phyloP scores from a whole-genome alignment of 2,888 invertebrate species.

The Onchidella celtica region DNA sequence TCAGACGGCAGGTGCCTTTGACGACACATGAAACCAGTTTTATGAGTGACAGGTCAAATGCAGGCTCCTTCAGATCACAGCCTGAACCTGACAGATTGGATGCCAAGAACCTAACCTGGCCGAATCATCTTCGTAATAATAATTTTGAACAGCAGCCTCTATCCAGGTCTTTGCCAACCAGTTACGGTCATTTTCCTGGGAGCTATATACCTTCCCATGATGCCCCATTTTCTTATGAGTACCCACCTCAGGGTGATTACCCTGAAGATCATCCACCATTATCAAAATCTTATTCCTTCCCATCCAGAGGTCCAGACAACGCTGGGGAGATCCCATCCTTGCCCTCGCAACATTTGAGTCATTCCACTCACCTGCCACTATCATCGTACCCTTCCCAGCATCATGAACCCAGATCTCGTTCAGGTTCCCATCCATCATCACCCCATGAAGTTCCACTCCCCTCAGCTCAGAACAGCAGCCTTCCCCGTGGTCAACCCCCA shows the following conservation, averaged over 20 bases:
- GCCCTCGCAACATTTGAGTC: slow-evolving; percentile 8
- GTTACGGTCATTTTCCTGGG: not conserved
- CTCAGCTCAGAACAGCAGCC: slow-evolving; percentile 1
- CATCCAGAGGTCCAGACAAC: slow-evolving; percentile 16
- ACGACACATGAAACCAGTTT: slow-evolving; percentile 33
- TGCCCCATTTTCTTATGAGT: not conserved
- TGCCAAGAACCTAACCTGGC: slow-evolving; percentile 41
- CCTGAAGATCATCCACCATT: slow-evolving; percentile 10
- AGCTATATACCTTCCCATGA: slow-evolving; percentile 12
- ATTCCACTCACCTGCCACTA: slow-evolving; percentile 23
- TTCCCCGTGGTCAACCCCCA: not conserved
- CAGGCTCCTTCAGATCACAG: slow-evolving; percentile 10
- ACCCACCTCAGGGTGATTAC: not conserved
- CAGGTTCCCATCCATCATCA: not conserved
- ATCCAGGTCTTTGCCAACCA: slow-evolving; percentile 13
- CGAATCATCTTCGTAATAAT: slow-evolving; percentile 2
- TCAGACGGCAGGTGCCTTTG: slow-evolving; percentile 50
- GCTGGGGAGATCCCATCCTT: not conserved
- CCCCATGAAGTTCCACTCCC: not conserved
- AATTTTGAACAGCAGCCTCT: slow-evolving; percentile 15
- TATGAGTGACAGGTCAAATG: slow-evolving; percentile 22
- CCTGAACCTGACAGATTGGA: slow-evolving; percentile 1
- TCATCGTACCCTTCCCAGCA: not conserved
- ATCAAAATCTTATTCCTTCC: slow-evolving; percentile 27
- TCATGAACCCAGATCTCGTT: not conserved